These are phyloP conservation scores for Atethmia centrago DNA, from an alignment of 2,888 invertebrate genomes.

Conservation along the genomic window DNA sequence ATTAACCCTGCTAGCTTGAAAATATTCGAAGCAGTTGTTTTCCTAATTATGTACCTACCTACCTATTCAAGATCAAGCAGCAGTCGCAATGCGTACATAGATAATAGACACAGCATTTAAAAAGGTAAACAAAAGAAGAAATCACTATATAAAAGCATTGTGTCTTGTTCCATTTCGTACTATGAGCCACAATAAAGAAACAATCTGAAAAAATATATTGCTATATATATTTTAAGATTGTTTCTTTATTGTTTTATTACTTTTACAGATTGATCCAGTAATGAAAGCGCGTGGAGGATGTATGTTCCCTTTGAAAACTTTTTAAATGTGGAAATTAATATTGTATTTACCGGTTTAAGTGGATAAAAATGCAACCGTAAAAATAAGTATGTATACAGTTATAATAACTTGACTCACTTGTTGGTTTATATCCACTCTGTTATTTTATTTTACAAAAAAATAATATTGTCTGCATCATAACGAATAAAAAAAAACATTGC, in stretches of 20 bases:
- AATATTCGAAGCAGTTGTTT: background rate
- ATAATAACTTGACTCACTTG: background rate
- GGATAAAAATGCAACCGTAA: background rate
- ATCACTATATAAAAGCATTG: background rate
- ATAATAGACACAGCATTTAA: background rate
- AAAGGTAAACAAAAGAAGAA: background rate
- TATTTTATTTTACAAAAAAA: background rate
- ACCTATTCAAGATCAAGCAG: background rate
- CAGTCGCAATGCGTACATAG: slow-evolving; percentile 7
- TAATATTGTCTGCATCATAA: background rate
- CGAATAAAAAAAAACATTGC: background rate
- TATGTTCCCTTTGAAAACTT: background rate
- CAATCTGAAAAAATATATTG: too few relatives aligned
- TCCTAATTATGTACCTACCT: background rate
- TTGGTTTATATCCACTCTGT: background rate
- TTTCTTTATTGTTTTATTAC: background rate
- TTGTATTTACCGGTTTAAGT: too few relatives aligned
- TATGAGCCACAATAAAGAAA: background rate
- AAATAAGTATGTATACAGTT: background rate
- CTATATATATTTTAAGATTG: too few relatives aligned
- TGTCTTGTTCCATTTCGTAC: background rate
- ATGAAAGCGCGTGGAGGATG: background rate
- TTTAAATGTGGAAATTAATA: background rate
- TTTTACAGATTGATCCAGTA: background rate
- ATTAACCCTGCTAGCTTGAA: background rate